These are phyloP conservation scores for Scaptodrosophila lebanonensis DNA, from an alignment of 1,140 invertebrate genomes.

Conservation along the genomic window DNA sequence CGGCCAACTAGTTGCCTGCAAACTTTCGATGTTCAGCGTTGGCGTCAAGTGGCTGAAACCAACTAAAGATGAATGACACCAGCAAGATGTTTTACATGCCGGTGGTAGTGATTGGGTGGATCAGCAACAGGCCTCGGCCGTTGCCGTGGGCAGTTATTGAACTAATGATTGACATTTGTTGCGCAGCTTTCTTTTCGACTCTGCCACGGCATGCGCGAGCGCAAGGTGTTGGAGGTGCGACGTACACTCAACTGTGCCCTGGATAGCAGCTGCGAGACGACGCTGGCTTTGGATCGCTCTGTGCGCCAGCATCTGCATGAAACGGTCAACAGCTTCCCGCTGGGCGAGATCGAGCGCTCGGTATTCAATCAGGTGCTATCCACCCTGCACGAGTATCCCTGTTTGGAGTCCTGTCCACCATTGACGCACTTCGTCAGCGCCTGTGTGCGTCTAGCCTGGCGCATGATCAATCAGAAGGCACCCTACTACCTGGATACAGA, in stretches of 20 bases:
- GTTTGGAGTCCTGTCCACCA: constrained; percentile 79
- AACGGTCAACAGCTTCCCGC: constrained; percentile 79
- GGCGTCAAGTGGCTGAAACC: constrained; percentile 18
- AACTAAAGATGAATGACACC: constrained; percentile 49
- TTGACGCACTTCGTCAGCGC: constrained; percentile 80
- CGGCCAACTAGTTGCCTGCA: constrained; percentile 7
- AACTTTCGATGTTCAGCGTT: constrained; percentile 54
- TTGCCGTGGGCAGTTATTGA: constrained; percentile 28
- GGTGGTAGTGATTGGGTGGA: constrained; percentile 27
- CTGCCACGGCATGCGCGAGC: constrained; percentile 81
- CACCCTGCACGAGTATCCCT: constrained; percentile 82
- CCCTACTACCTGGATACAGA: constrained; percentile 81
- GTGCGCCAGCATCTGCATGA: constrained; percentile 78
- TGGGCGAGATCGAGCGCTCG: constrained; percentile 81
- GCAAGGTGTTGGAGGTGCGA: constrained; percentile 80
- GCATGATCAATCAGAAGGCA: constrained; percentile 80
- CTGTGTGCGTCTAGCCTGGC: constrained; percentile 80
- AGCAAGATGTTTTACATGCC: no score
- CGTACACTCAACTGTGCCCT: constrained; percentile 78
- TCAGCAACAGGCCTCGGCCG: constrained; percentile 12
- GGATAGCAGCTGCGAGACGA: constrained; percentile 67
- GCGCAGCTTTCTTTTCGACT: constrained; percentile 81
- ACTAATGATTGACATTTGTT: constrained; percentile 34
- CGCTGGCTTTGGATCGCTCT: constrained; percentile 76
- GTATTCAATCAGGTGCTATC: constrained; percentile 80